phyloP scores from a whole-genome alignment of 1,140 invertebrate species.

The Samia ricini region DNA sequence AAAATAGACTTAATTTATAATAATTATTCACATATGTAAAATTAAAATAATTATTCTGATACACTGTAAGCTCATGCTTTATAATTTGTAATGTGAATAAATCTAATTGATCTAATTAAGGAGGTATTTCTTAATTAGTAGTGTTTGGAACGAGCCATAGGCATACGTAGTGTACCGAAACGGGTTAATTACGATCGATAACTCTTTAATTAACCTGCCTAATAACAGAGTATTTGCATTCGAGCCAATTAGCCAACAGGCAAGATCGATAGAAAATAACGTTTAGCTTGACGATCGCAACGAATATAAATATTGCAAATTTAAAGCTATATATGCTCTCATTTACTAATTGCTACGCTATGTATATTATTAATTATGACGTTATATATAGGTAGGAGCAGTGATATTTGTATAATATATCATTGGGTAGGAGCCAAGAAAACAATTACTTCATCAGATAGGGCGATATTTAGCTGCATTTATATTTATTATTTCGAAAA shows the following conservation, averaged over 20 bases:
- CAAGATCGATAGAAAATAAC: constrained; percentile 53
- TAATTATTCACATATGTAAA: background rate
- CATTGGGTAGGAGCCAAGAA: too few species aligned
- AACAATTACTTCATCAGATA: too few species aligned
- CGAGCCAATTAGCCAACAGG: constrained; percentile 61
- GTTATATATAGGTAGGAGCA: too few species aligned
- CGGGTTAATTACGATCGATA: constrained; percentile 71
- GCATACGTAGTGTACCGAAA: constrained; percentile 70
- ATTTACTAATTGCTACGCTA: background rate
- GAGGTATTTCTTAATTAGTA: constrained; percentile 74
- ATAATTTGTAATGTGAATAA: constrained; percentile 55
- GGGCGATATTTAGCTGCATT: too few species aligned
- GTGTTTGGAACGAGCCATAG: constrained; percentile 63
- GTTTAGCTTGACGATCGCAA: constrained; percentile 21
- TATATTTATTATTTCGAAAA: too few species aligned
- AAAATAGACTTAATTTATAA: background rate
- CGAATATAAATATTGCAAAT: background rate
- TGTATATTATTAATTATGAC: background rate
- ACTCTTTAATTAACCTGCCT: constrained; percentile 76
- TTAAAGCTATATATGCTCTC: background rate
- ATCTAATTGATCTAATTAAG: constrained; percentile 71
- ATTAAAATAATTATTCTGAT: background rate
- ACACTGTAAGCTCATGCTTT: background rate
- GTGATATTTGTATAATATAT: too few species aligned
- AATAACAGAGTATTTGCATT: constrained; percentile 75